Conservation (phyloP, 1,140 invertebrate genomes). For the Tetragonula clypearis region DNA sequence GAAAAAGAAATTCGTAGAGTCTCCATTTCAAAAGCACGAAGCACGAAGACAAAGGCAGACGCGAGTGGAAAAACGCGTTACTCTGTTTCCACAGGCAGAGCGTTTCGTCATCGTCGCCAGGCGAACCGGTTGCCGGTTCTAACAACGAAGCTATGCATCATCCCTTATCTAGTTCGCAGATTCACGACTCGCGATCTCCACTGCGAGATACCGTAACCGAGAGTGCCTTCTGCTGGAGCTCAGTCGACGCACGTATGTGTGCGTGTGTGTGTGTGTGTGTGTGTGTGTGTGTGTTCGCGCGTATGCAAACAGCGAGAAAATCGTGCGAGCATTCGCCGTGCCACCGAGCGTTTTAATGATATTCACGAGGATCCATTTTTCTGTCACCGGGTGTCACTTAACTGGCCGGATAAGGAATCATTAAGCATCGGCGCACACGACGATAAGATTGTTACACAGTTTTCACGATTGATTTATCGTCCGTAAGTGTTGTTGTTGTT, state of each 20-base stretch:
- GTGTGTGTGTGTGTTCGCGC: slow-evolving; percentile 9
- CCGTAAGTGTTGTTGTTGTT: too few relatives aligned
- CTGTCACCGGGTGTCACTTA: slow-evolving; percentile 42
- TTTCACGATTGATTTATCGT: slow-evolving; percentile 9
- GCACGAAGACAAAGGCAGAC: too few relatives aligned
- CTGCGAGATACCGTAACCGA: slow-evolving; percentile 45
- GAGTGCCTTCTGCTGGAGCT: slow-evolving; percentile 22
- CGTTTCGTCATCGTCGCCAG: slow-evolving; percentile 69
- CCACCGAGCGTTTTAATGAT: slow-evolving; percentile 22
- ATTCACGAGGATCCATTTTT: slow-evolving; percentile 45
- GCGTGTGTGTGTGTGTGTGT: too few relatives aligned
- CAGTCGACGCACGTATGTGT: neutral
- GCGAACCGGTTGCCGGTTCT: slow-evolving; percentile 60
- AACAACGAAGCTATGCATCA: slow-evolving; percentile 66
- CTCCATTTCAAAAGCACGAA: neutral
- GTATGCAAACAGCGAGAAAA: slow-evolving; percentile 6
- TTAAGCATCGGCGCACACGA: slow-evolving; percentile 18
- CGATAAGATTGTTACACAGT: slow-evolving; percentile 3
- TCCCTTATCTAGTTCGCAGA: slow-evolving; percentile 74
- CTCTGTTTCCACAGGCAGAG: slow-evolving; percentile 19
- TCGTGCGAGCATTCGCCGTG: slow-evolving; percentile 24
- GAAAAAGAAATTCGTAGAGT: neutral
- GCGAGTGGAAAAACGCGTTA: slow-evolving; percentile 10
- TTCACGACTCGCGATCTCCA: slow-evolving; percentile 72
- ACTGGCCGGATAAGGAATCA: slow-evolving; percentile 31